phyloP scores from a whole-genome alignment of 1,140 invertebrate genomes.

The Ganaspis sp. region DNA sequence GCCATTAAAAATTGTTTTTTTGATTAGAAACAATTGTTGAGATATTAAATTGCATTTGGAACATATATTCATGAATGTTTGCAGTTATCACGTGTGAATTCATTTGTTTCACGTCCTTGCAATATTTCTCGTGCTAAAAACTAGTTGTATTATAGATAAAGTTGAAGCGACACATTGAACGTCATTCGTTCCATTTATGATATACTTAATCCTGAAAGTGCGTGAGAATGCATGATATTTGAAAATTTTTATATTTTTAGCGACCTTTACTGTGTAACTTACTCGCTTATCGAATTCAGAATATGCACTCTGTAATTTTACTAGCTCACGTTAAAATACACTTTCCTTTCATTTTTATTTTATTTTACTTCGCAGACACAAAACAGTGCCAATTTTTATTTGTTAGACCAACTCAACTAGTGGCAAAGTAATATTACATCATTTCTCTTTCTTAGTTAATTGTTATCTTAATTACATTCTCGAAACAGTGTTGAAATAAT shows the following conservation, averaged over 20 bases:
- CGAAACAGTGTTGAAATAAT: too few relatives aligned
- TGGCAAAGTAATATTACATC: too few relatives aligned
- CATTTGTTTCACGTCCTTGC: conserved; percentile 5
- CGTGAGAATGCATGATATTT: background rate
- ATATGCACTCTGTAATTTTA: background rate
- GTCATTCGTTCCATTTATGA: conserved; percentile 13
- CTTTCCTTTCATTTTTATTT: background rate
- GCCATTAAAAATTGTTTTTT: too few relatives aligned
- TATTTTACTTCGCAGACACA: too few relatives aligned
- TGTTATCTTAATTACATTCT: too few relatives aligned
- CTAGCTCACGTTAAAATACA: background rate
- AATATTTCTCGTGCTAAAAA: conserved; percentile 15
- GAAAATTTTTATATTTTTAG: conserved; percentile 10
- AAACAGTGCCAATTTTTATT: too few relatives aligned
- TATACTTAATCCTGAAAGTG: background rate
- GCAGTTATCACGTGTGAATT: conserved; percentile 17
- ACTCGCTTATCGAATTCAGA: conserved; percentile 2
- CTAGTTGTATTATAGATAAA: conserved; percentile 4
- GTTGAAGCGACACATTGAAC: background rate
- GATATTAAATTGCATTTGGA: background rate
- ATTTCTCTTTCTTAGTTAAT: too few relatives aligned
- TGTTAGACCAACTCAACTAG: too few relatives aligned
- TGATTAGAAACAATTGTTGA: too few relatives aligned
- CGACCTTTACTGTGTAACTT: background rate
- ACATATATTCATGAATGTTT: background rate